Base-by-base conservation (phyloP, 2,888 invertebrate genomes). In the Stenoptilia bipunctidactyla region DNA sequence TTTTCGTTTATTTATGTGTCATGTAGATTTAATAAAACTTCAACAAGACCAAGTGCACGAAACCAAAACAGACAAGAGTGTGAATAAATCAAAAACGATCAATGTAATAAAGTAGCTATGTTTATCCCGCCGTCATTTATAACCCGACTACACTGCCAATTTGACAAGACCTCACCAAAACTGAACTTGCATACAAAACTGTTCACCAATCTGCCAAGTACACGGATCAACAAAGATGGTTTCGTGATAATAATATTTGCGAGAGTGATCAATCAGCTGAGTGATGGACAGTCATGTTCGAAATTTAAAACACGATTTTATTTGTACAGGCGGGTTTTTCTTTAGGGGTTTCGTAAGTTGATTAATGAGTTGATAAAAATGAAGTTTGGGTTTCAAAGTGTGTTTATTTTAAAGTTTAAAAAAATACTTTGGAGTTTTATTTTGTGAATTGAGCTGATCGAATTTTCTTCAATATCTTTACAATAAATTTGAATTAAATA, bases 71-170 rank as follows among this genome's bases (percentile, higher is more conserved):
- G 73, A 72, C 76, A 75, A 64, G 64, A 62, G 61, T 62, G 72
- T 77, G 73, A 79, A 80, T 82, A 82, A 82, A 82, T 82, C 80
- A 80, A 75, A 70, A 66, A 66, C 61, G 61, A 67, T 64, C 64
- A 58, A 63, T 69, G 71, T 77, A 79, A 80, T 80, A 80, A 80
- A 80, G 80, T 79, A 74, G 77, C 76, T 64, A 66, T 75, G 76
- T 76, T 76, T 77, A 76, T 77, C 70, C 70, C 61, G 54, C 62
- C 59, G 62, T 69, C 79, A 75, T 82, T 77, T 72, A 82, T 82
- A 79, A 82, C 61, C 56, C 65, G 66, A 66, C 62, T 58, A 60
- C 61, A 47, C 50, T 58, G 42, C 77, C 67, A 69, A 39, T 46
- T 6, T 45, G 48, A 27, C 38, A 30, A 52, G 75, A 61, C 47